Conservation (phyloP, 1,140 invertebrate genomes). For the Drosophila chauvacae region DNA sequence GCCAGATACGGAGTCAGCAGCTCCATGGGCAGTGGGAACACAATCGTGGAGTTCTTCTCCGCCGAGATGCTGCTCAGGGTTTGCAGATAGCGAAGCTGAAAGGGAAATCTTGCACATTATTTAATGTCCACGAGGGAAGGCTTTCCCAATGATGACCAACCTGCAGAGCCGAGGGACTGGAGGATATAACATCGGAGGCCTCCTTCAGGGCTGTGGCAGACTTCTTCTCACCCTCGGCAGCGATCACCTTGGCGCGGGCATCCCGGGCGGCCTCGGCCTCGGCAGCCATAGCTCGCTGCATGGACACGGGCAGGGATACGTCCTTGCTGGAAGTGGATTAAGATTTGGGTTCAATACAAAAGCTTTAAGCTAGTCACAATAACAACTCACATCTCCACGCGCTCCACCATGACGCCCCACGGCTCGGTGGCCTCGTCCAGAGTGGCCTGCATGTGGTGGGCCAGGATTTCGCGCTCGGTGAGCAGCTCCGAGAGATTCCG, state of each 20-base stretch:
- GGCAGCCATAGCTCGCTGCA: conserved; percentile 94
- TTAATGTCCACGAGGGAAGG: background rate
- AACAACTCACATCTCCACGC: conserved; percentile 95
- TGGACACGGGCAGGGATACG: conserved; percentile 92
- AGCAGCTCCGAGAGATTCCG: conserved; percentile 89
- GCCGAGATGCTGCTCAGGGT: conserved; percentile 94
- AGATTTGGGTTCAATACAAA: background rate
- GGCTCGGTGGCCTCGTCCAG: conserved; percentile 94
- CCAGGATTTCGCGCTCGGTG: conserved; percentile 94
- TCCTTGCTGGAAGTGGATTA: conserved; percentile 89
- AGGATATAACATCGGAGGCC: conserved; percentile 95
- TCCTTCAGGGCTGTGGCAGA: conserved; percentile 94
- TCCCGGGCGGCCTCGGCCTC: conserved; percentile 92
- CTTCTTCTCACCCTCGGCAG: conserved; percentile 93
- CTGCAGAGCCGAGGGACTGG: conserved; percentile 91
- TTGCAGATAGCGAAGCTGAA: conserved; percentile 84
- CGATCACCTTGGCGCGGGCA: conserved; percentile 91
- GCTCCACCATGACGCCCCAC: conserved; percentile 98
- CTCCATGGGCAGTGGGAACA: conserved; percentile 95
- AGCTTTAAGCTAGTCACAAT: background rate
- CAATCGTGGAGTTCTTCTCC: conserved; percentile 96
- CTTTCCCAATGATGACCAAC: conserved; percentile 16
- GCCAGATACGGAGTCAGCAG: conserved; percentile 85
- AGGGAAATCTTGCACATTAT: background rate
- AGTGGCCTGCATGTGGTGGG: conserved; percentile 70